Evolutionary conservation across 2,888 invertebrate species (phyloP), one percentile per base, ranked within the genome.

Genomic region (Alloplasta piceator): DNA sequence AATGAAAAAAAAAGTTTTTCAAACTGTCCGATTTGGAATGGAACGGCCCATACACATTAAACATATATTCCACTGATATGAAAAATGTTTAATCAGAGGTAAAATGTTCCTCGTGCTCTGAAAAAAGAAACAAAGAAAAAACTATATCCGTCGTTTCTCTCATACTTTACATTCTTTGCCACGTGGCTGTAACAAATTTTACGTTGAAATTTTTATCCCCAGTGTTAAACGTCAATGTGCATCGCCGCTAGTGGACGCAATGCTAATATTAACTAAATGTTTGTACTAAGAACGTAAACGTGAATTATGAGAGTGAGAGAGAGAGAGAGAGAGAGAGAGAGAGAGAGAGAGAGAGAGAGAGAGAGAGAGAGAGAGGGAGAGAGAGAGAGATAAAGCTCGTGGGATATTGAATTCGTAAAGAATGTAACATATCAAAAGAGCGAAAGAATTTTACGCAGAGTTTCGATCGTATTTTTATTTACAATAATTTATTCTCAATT

Each of bases 371-470:
- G 26, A 46, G 26, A 26, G 26, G 3, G 3, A 26, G 26, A 26
- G 26, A 26, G 26, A 26, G 26, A 26, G 26, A 26, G 26, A 9
- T 14, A 46, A 7, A 38, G 52, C 73, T 77, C 36, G 43, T 58
- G 6, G 46, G 52, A 70, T 67, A 60, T 43, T 72, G 14, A 26
- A 26, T 63, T 41, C n/a, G 16, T 43, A 55, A 61, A 36, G 70
- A 74, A 70, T 68, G 52, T 83, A 55, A 74, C 81, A 78, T 74
- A 81, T 81, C 73, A 74, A 66, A 64, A 52, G 64, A 60, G 67
- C 43, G 38, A 43, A 43, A 50, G 58, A 64, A 73, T 41, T 41
- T 9, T 50, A 52, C 38, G 16, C 38, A 41, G 48, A 52, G 14
- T 64, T 50, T 52, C 55, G 16, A 74, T 61, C 61, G 46, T 14